Evolutionary conservation across 2,113 vertebrate genomes (phyloP), one percentile per base, ranked within the genome.

Genomic region (Holacanthus passer): DNA sequence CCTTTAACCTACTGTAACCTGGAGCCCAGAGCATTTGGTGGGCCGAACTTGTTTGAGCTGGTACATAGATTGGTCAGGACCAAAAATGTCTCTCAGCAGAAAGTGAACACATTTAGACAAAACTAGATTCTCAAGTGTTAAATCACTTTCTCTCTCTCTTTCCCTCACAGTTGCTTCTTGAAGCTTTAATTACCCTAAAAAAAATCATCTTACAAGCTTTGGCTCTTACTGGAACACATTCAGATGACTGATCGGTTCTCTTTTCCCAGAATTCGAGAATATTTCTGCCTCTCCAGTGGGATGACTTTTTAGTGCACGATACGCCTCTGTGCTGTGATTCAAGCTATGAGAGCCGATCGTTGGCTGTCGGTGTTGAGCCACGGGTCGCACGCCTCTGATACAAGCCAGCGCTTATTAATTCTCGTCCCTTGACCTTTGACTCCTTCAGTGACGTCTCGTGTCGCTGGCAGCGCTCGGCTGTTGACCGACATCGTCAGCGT

Each of bases 281-380:
- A 67, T 56, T 60, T 73, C 29, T 62, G 32, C 29, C 48, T 76
- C 47, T 83, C n/a, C 43, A 65, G 39, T 41, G 59, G 20, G 47
- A 56, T 29, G 29, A 53, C 37, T 60, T 48, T 56, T 1, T 8
- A 31, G 35, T 27, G 58, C 66, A 32, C 58, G 55, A 79, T 73
- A 43, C 31, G 75, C 55, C 64, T 56, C 79, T 24, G 69, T 31
- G 55, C 64, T 52, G 59, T 90, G 87, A 90, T 85, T 93, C 81
- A 88, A 72, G 81, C 89, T 75, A 89, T 20, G 12, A 47, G 41
- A 13, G 56, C 29, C 47, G 50, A 82, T 86, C 73, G 87, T 68
- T 62, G 48, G 55, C 66, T 78, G 70, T 73, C 12, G 19, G 31
- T 59, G 58, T 55, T 31, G 8, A 80, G 60, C 64, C 37, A 29